Evolutionary conservation across 2,888 invertebrate genomes (phyloP).

Genomic region (Falcaria lacertinaria): DNA sequence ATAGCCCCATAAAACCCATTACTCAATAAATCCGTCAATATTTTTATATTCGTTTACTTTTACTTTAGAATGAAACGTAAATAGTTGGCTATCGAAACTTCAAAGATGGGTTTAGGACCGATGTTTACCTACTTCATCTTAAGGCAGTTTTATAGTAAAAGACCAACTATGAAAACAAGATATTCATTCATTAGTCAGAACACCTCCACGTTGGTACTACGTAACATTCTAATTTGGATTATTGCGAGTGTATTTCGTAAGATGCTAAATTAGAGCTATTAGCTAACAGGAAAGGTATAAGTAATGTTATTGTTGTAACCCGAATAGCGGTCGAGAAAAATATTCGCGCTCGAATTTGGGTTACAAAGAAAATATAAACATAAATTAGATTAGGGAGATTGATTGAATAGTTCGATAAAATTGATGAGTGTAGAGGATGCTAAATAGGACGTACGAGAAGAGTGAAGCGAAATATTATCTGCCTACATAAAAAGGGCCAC

Average conservation of each 20-base stretch:
- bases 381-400: no score
- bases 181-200: no score
- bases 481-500: no score
- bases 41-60: background rate
- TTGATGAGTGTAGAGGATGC: no score
- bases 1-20: background rate
- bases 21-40: background rate
- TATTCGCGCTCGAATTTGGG: background rate
- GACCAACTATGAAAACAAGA: no score
- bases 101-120: background rate
- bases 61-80: background rate
- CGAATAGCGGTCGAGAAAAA: background rate
- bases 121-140: background rate
- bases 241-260: background rate
- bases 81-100: background rate
- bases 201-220: background rate
- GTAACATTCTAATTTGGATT: background rate
- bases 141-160: background rate
- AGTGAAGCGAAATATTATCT: no score
- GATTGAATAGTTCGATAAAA: no score
- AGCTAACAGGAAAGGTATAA: background rate
- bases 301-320: background rate
- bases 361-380: background rate
- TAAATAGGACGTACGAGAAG: no score
- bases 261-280: background rate